Base-by-base conservation (phyloP, 2,113 vertebrate species). In the Otocyon megalotis region DNA sequence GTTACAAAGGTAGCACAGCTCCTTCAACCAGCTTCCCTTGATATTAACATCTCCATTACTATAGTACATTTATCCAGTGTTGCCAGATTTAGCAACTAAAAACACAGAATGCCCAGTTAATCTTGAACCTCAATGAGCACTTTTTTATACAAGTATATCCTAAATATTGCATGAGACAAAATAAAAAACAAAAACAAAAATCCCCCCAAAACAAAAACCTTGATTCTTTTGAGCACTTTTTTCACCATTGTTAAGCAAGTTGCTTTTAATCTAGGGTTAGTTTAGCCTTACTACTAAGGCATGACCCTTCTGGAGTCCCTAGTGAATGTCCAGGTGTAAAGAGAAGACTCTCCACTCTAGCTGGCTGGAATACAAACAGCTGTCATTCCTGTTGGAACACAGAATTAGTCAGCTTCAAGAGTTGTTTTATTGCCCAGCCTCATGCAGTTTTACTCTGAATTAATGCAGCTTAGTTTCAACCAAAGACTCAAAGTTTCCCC, bases 401-500 rank as follows among this genome's bases (percentile, higher is more conserved):
- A 56, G 48, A 60, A 72, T 20, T 53, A 24, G 17, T n/a, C 48
- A 19, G 93, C 30, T 67, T 93, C 35, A 16, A 19, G 15, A n/a
- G 28, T 65, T 84, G 30, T 79, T 97, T 58, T 83, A 43, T 62
- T 26, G 35, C 17, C 13, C 10, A 4, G 26, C 22, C 63, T 82
- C n/a, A 3, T 37, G 35, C 43, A 24, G 22, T 63, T 80, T 88
- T 58, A 87, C 13, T 86, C 53, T 48, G 88, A 87, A 28, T 80
- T 81, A 58, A n/a, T 26, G 9, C 56, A 81, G 17, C n/a, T 88
- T 88, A 74, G 15, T 85, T 88, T 94, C 30, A 69, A 26, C 24
- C 76, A 79, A 94, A 94, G 80, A 76, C 58, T 93, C 81, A 28
- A 77, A 86, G 5, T 1, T 83, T 95, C 53, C 58, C 48, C 60